These are phyloP conservation scores for Pomacea maculata DNA, from an alignment of 1,140 invertebrate species.

Conservation along the genomic window DNA sequence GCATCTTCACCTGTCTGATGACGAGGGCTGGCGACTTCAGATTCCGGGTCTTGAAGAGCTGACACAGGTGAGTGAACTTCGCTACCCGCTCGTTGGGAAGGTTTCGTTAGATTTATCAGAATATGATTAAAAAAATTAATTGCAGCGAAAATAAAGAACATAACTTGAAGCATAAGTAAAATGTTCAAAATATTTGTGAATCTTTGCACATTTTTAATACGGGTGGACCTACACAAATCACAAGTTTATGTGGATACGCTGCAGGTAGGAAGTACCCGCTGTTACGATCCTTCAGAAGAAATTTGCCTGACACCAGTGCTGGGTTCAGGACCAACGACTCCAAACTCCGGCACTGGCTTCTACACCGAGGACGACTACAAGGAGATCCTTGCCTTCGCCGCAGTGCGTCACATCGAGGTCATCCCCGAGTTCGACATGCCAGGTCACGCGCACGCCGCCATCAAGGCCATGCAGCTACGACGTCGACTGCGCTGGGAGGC, in stretches of 20 bases:
- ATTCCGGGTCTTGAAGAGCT: constrained; percentile 54
- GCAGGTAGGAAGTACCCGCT: constrained; percentile 31
- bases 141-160: not conserved
- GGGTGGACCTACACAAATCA: no score
- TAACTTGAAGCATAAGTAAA: not conserved
- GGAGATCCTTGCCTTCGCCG: constrained; percentile 31
- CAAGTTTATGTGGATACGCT: no score
- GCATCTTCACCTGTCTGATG: constrained; percentile 60
- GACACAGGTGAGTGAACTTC: constrained; percentile 45
- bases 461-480: constrained; percentile 54
- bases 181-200: not conserved
- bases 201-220: not conserved
- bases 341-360: constrained; percentile 45
- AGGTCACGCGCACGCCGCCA: constrained; percentile 56
- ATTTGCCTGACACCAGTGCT: constrained; percentile 45
- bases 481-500: constrained; percentile 25
- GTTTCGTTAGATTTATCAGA: not conserved
- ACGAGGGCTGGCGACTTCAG: constrained; percentile 61
- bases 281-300: constrained; percentile 49
- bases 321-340: constrained; percentile 48
- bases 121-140: not conserved
- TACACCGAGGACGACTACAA: constrained; percentile 39
- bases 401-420: constrained; percentile 50
- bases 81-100: not conserved
- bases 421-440: constrained; percentile 64